These are phyloP conservation scores for Styela clava DNA, from an alignment of 23 tunicate genomes.

Conservation along the genomic window DNA sequence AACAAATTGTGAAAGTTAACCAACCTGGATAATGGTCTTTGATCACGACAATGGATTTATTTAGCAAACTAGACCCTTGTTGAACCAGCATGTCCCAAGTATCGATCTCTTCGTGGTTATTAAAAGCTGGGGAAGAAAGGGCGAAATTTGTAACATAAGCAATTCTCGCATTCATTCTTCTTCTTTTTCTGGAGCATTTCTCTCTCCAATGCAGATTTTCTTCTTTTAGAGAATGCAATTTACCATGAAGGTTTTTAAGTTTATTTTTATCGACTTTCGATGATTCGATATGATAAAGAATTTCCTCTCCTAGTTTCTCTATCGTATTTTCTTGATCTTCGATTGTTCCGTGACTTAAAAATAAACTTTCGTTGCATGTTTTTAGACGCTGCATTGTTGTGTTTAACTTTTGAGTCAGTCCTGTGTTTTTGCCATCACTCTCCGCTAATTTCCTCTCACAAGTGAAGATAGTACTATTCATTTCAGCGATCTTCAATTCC, in stretches of 20 bases:
- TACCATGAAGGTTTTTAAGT: neutral
- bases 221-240: neutral
- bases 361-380: neutral
- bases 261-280: neutral
- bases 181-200: neutral
- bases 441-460: neutral
- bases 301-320: neutral
- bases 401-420: neutral
- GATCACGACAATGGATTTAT: neutral
- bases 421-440: neutral
- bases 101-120: neutral
- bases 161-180: neutral
- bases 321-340: neutral
- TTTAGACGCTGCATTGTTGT: neutral
- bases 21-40: neutral
- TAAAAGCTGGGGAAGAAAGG: neutral
- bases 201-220: neutral
- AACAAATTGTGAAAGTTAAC: too few relatives aligned
- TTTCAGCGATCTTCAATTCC: neutral
- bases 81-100: neutral
- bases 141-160: neutral
- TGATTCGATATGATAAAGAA: neutral
- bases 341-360: neutral
- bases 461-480: neutral
- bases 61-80: neutral